Percentiles rank a stretch among this genome's conserved stretches.
Evolutionary conservation across 30 jellyfish, hydroid and myxozoan genomes (phyloP).

Genomic region (Sanderia malayensis): DNA sequence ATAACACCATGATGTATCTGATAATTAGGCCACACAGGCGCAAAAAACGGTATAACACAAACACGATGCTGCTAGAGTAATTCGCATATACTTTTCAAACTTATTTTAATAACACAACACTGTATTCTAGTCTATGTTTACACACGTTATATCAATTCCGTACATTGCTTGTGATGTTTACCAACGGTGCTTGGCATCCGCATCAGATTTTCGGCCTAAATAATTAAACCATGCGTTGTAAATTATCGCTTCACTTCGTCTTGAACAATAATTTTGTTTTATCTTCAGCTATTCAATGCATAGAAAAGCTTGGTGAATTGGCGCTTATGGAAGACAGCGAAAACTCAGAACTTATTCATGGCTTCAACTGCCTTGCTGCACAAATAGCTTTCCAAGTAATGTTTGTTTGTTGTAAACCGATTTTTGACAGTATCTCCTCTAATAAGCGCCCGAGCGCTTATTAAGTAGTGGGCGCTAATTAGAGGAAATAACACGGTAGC

Average conservation of each 20-base stretch:
- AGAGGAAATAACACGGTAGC: too few relatives aligned
- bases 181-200: not conserved
- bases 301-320: slow-evolving; percentile 68
- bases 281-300: slow-evolving; percentile 35
- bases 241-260: too few relatives aligned
- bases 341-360: slow-evolving; percentile 45
- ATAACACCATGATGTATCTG: too few relatives aligned
- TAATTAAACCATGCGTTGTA: not conserved
- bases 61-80: too few relatives aligned
- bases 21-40: too few relatives aligned
- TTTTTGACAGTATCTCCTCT: too few relatives aligned
- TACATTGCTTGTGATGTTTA: not conserved
- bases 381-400: slow-evolving; percentile 91
- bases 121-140: too few relatives aligned
- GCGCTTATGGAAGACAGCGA: slow-evolving; percentile 44
- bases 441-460: too few relatives aligned
- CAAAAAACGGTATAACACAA: too few relatives aligned
- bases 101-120: not conserved
- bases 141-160: not conserved
- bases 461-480: too few relatives aligned
- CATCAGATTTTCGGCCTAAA: not conserved
- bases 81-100: too few relatives aligned
- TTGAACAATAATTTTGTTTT: not conserved
- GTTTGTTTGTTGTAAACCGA: not conserved
- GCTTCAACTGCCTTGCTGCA: slow-evolving; percentile 81